Evolutionary conservation across 1,140 invertebrate species (phyloP), one percentile per base, ranked within the genome.

Genomic region (Brachionus manjavacas): DNA sequence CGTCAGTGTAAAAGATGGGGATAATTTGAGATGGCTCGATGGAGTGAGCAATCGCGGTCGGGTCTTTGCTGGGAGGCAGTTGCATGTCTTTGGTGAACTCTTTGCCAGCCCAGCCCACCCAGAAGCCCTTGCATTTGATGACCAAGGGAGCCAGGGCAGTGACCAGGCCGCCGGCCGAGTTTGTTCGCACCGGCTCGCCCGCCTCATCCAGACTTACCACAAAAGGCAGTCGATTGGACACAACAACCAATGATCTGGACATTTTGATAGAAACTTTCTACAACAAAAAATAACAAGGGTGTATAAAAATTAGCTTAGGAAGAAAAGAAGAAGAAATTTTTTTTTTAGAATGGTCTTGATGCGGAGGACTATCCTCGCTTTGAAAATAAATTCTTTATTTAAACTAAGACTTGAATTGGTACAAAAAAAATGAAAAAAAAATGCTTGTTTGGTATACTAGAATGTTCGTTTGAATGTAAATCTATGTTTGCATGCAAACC

Each of bases 71-170:
- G 88, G 95, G 94, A 2, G 94, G 94, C 86, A 95, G 95, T 35
- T 91, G 90, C 85, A 93, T 93, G 12, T 35, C 46, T 85, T 93
- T 91, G 1, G 91, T 93, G 83, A 85, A 60, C 25, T 87, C 85
- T 16, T 95, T 92, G 3, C 94, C 94, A 0, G 94, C 93, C 94
- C 94, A 95, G 85, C 94, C 95, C 68, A 96, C 94, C 95, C 94
- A 96, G 23, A 95, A 91, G 28, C 94, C 94, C 86, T 92, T 92
- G 84, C 93, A 93, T 86, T 93, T 92, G 83, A 95, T 94, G 1
- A 95, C 94, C 7, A 95, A 94, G 0, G 95, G 94, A 46, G 94
- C 94, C 14, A 96, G 94, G 2, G 95, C 95, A 3, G 94, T 96
- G 9, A 96, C 95, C 81, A 96, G 90, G 84, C 94, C 94, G 83